Evolutionary conservation across 2,113 vertebrate genomes (phyloP).

Genomic region (Connochaetes taurinus): DNA sequence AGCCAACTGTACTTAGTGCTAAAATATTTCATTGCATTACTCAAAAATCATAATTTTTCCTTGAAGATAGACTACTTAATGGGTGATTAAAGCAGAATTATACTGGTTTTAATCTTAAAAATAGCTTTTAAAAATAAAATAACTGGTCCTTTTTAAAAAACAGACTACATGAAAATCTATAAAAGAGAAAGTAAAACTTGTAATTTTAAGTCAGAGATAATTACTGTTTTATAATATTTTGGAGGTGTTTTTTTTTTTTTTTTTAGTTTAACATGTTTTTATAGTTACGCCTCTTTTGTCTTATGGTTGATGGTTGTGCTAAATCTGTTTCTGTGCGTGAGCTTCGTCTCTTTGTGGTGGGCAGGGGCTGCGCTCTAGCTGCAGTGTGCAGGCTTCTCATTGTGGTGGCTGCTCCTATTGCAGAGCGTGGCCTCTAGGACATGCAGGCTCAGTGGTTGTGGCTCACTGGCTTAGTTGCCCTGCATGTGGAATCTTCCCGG

Average conservation of each 20-base stretch:
- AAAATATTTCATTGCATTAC: not conserved
- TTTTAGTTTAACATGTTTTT: not conserved
- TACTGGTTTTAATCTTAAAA: not conserved
- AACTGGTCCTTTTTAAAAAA: not conserved
- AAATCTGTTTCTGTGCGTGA: not conserved
- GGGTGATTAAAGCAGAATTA: not conserved
- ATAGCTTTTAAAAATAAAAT: not conserved
- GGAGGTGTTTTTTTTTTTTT: not conserved
- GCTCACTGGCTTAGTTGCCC: not conserved
- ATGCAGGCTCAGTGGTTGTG: not conserved
- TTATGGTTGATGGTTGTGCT: not conserved
- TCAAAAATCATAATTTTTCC: not conserved
- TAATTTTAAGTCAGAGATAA: not conserved
- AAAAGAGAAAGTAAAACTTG: not conserved
- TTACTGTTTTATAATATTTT: not conserved
- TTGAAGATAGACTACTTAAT: not conserved
- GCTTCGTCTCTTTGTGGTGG: not conserved
- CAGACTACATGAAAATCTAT: not conserved
- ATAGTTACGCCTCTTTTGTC: not conserved
- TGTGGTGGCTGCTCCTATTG: not conserved
- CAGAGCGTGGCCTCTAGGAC: not conserved
- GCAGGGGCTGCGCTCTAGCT: not conserved
- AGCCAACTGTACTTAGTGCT: not conserved
- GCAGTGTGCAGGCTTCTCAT: not conserved
- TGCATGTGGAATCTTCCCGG: not conserved